phyloP scores from a whole-genome alignment of 2,888 invertebrate species.

The Anodontia alba region DNA sequence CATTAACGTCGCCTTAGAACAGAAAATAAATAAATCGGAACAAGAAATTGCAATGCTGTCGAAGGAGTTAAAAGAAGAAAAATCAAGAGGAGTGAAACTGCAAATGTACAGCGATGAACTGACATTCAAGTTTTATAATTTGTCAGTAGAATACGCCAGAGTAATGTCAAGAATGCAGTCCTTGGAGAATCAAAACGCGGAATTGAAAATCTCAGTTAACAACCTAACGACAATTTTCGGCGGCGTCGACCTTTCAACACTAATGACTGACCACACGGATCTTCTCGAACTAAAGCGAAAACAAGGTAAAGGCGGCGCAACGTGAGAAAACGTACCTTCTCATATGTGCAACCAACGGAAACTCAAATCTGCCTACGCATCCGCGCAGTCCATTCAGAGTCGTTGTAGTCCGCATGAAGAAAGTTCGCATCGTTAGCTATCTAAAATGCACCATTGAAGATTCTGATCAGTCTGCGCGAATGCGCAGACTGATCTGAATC shows the following conservation, averaged over 20 bases:
- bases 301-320: too few species aligned
- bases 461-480: too few species aligned
- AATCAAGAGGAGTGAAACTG: background rate
- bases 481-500: too few species aligned
- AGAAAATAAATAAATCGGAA: background rate
- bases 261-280: background rate
- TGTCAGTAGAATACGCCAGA: background rate
- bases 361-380: too few species aligned
- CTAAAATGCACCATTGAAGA: too few species aligned
- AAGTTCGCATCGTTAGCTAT: too few species aligned
- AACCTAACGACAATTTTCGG: background rate
- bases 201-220: background rate
- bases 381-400: too few species aligned
- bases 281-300: background rate
- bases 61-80: background rate
- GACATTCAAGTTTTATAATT: background rate
- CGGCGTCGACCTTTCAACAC: background rate
- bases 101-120: background rate
- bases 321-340: too few species aligned
- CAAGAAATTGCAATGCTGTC: background rate
- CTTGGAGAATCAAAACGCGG: background rate
- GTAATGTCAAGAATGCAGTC: background rate
- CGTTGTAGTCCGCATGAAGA: too few species aligned
- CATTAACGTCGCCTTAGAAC: background rate
- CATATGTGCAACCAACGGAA: too few species aligned